These are phyloP conservation scores for Pitangus sulphuratus DNA, from an alignment of 2,797 vertebrate genomes.

Conservation along the genomic window DNA sequence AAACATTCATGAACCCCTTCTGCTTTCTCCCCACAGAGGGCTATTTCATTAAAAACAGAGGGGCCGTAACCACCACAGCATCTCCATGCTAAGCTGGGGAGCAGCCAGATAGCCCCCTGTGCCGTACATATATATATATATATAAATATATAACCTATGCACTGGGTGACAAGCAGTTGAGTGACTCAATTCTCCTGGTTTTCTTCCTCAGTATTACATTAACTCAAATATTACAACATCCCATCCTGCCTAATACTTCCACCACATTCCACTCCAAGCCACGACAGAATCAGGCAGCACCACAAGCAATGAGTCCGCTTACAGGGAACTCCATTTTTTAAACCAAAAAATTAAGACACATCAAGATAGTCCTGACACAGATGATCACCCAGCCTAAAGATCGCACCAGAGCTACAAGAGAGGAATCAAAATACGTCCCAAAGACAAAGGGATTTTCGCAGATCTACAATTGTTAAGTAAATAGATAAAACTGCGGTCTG, in stretches of 20 bases:
- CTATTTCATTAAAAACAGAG: not conserved
- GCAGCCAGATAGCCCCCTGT: rapidly evolving
- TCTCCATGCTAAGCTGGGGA: not conserved
- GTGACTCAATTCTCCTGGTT: not conserved
- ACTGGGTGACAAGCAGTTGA: not conserved
- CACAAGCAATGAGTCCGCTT: conserved; percentile 41
- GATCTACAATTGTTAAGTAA: conserved; percentile 42
- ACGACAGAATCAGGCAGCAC: conserved; percentile 43
- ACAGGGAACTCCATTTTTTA: conserved; percentile 43
- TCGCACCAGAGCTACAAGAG: conserved; percentile 23
- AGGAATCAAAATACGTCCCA: conserved; percentile 19
- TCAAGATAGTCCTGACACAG: conserved; percentile 7
- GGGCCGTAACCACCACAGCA: not conserved
- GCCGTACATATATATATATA: not conserved
- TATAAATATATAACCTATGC: not conserved
- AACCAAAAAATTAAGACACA: conserved; percentile 42
- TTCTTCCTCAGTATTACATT: conserved; percentile 26
- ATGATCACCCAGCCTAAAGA: conserved; percentile 41
- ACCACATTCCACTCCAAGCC: conserved; percentile 41
- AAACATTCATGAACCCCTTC: not conserved
- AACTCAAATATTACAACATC: conserved; percentile 62
- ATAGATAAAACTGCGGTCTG: conserved; percentile 67
- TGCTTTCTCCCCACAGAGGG: not conserved
- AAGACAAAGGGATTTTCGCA: conserved; percentile 53
- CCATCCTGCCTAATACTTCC: conserved; percentile 46